Evolutionary conservation across 2,888 invertebrate species (phyloP), one percentile per base, ranked within the genome.

Genomic region (Rhaphigaster nebulosa): DNA sequence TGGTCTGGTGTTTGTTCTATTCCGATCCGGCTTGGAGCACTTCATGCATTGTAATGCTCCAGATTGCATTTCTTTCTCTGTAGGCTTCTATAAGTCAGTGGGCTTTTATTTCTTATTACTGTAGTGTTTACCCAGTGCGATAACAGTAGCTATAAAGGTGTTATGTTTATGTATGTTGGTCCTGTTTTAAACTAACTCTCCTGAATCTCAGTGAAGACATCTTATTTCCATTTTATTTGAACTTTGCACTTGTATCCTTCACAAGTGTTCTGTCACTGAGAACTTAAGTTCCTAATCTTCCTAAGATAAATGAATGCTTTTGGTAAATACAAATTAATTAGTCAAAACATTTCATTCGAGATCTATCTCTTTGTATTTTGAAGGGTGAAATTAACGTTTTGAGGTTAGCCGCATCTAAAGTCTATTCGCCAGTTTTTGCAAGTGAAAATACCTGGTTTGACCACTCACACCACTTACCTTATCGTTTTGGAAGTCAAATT

Each of bases 11-110:
- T 50, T 84, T 84, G 41, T 84, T 50, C 84, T n/a, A 15, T 84
- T 80, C 6, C 5, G 45, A 2, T 50, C 45, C 26, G 45, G 41
- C 45, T 3, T 4, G 45, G 13, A 23, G 6, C 84, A 84, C 84
- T 84, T 50, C 84, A 84, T 84, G 84, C 84, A 84, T 84, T 84
- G 84, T 84, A 84, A 84, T 84, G 45, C 26, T 13, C 2, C 45
- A 6, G 6, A 84, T 84, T 84, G 41, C 70, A 45, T 84, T 84
- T n/a, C 84, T 45, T 84, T 3, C 38, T n/a, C 84, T 13, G 0
- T 84, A n/a, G 84, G 45, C 26, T 45, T n/a, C 80, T 20, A 38
- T 76, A 76, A 38, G 34, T 76, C 20, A 34, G 70, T 38, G 15
- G 20, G 6, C 34, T 38, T 76, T 76, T 76, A 76, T 76, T 76